A percentile compares a stretch with the other conserved stretches of the same genome.
Conservation (phyloP, 2,888 invertebrate genomes). For the Leptinotarsa juncta region DNA sequence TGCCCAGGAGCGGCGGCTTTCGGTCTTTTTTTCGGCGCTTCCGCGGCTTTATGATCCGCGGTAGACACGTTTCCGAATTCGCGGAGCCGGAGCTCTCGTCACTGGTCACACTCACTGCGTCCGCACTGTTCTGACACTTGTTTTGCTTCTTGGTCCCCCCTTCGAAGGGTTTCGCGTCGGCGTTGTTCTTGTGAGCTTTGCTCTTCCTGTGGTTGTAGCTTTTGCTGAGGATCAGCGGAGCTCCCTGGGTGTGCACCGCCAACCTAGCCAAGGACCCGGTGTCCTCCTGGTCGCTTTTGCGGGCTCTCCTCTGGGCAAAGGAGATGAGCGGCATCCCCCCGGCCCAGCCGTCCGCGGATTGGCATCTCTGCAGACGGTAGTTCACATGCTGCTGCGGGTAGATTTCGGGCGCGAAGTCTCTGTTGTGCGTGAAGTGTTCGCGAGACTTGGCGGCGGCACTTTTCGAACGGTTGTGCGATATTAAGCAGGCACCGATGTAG, state of each 20-base stretch:
- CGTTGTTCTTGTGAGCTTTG: slow-evolving; percentile 55
- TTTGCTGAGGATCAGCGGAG: slow-evolving; percentile 82
- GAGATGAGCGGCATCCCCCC: slow-evolving; percentile 83
- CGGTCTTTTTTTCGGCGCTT: slow-evolving; percentile 91
- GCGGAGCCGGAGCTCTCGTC: slow-evolving; percentile 79
- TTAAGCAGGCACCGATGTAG: slow-evolving; percentile 74
- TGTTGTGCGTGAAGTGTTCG: slow-evolving; percentile 35
- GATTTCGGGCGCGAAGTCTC: slow-evolving; percentile 52
- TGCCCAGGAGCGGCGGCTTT: slow-evolving; percentile 71
- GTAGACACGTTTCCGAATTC: slow-evolving; percentile 80
- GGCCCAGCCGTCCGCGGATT: slow-evolving; percentile 77
- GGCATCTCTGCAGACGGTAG: slow-evolving; percentile 56
- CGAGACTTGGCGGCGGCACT: slow-evolving; percentile 39
- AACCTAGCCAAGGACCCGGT: slow-evolving; percentile 76
- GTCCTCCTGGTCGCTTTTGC: slow-evolving; percentile 57
- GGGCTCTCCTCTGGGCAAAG: slow-evolving; percentile 69
- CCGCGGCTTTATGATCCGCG: slow-evolving; percentile 89
- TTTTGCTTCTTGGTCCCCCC: slow-evolving; percentile 39
- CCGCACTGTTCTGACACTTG: slow-evolving; percentile 62
- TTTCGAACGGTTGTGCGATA: slow-evolving; percentile 55
- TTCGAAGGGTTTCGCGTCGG: slow-evolving; percentile 49
- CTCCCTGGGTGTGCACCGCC: slow-evolving; percentile 86
- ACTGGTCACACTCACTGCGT: slow-evolving; percentile 79
- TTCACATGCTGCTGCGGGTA: slow-evolving; percentile 40
- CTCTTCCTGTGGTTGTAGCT: slow-evolving; percentile 68